Conservation (phyloP, 2,797 vertebrate species). For the Hafferia zeledoni region DNA sequence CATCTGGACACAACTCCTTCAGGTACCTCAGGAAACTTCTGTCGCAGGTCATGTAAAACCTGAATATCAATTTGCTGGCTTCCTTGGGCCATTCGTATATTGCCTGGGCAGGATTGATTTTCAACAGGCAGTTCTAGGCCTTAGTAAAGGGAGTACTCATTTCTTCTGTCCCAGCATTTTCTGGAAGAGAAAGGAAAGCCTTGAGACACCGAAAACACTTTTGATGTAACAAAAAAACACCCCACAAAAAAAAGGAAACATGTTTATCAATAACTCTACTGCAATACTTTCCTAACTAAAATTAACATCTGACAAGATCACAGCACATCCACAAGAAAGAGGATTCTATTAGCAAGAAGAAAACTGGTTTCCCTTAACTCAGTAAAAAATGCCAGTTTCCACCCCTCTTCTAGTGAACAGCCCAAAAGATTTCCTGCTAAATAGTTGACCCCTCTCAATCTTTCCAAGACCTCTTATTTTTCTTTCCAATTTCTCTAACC, state of each 20-base stretch:
- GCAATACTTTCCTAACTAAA: not conserved
- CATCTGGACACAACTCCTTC: conserved; percentile 97
- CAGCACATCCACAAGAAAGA: not conserved
- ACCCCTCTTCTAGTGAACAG: not conserved
- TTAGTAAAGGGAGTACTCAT: conserved; percentile 82
- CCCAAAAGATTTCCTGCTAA: not conserved
- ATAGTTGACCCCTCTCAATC: not conserved
- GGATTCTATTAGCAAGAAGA: not conserved
- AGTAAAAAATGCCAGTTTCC: not conserved
- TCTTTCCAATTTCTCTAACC: not conserved
- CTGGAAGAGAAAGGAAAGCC: conserved; percentile 75
- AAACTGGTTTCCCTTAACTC: not conserved
- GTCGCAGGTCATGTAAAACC: conserved; percentile 99
- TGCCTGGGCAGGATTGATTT: conserved; percentile 87
- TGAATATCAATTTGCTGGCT: conserved; percentile 98
- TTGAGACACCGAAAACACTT: not conserved
- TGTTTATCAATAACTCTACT: not conserved
- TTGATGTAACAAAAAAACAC: not conserved
- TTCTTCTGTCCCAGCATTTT: conserved; percentile 90
- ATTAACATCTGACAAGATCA: not conserved
- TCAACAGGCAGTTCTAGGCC: conserved; percentile 82
- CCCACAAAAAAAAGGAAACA: not conserved
- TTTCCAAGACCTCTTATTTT: not conserved
- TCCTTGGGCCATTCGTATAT: conserved; percentile 99
- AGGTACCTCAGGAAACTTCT: conserved; percentile 98